Base-by-base conservation (phyloP, 2,797 vertebrate species). In the Tenualosa ilisha region DNA sequence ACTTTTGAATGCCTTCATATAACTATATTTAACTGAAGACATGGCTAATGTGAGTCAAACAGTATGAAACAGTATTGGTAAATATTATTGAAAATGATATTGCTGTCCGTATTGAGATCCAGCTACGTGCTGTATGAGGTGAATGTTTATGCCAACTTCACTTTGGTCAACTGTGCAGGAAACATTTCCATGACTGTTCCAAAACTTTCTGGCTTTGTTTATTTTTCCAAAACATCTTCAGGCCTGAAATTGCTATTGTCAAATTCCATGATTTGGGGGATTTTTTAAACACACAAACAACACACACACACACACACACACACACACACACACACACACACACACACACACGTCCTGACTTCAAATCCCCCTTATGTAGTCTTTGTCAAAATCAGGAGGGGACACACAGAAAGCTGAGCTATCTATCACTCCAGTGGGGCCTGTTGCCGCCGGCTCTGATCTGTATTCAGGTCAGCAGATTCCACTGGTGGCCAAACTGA, bases 281-380 rank as follows among this genome's bases (percentile, higher is more conserved):
- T 53, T 53, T 53, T 53, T 53, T 8, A 53, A 5, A 53, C 51
- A 53, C 51, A 53, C 8, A 53, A 3, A 53, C 51, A 53, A 68
- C 63, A 68, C 63, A 61, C 59, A 61, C 59, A 61, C 59, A 61
- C 59, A 61, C n/a, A 4, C 20, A 7, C 59, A 68, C 63, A 68
- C 63, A 61, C 59, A 61, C 59, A 61, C 59, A 61, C 59, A 61
- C n/a, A 4, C 20, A 68, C 63, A 68, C 63, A 61, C 59, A 61
- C 59, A 61, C 59, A 61, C 59, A 61, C n/a, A 4, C 20, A 7
- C 59, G 2, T 31, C 31, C 31, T 31, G 31, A 31, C 31, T 31
- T 31, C 59, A 61, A 61, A 54, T 15, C 12, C 51, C 11, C 8
- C 24, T 31, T 24, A 9, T 31, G 63, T 31, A 65, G 63, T 2